Evolutionary conservation across 2,888 invertebrate genomes (phyloP).

Genomic region (Drosophila yooni): DNA sequence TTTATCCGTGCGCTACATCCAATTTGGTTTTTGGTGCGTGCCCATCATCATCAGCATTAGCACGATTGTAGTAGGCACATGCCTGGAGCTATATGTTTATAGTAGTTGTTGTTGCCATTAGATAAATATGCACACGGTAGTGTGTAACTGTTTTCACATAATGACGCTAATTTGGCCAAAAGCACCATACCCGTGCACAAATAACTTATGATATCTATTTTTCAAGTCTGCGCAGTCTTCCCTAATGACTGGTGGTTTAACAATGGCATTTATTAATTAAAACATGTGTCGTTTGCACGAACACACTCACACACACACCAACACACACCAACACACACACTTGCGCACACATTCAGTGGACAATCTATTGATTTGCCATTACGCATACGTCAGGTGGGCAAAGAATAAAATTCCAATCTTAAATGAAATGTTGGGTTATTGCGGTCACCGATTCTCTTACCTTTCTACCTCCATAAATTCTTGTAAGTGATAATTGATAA

Average conservation of each 20-base stretch:
- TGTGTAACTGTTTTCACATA: constrained; percentile 64
- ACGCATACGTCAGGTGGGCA: constrained; percentile 58
- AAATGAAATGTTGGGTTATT: constrained; percentile 36
- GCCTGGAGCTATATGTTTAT: constrained; percentile 10
- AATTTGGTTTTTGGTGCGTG: constrained; percentile 75
- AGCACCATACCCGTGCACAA: constrained; percentile 24
- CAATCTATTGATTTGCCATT: constrained; percentile 67
- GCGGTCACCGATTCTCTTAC: constrained; percentile 9
- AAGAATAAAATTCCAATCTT: constrained; percentile 25
- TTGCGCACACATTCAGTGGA: constrained; percentile 4
- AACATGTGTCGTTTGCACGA: constrained; percentile 73
- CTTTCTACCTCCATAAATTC: constrained; percentile 1
- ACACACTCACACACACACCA: constrained; percentile 30
- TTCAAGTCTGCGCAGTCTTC: constrained; percentile 58
- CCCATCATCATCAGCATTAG: constrained; percentile 81
- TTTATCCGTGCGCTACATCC: constrained; percentile 58
- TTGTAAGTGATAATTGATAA: constrained; percentile 18
- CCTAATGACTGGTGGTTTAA: constrained; percentile 75
- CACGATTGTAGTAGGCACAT: constrained; percentile 34
- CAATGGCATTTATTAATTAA: constrained; percentile 80
- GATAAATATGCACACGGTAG: constrained; percentile 53
- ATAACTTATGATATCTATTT: constrained; percentile 78
- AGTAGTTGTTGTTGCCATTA: constrained; percentile 50
- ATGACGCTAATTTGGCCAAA: constrained; percentile 70
- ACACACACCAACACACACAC: constrained; percentile 16